Conservation (phyloP, 1,140 invertebrate species). For the Aphis gossypii region DNA sequence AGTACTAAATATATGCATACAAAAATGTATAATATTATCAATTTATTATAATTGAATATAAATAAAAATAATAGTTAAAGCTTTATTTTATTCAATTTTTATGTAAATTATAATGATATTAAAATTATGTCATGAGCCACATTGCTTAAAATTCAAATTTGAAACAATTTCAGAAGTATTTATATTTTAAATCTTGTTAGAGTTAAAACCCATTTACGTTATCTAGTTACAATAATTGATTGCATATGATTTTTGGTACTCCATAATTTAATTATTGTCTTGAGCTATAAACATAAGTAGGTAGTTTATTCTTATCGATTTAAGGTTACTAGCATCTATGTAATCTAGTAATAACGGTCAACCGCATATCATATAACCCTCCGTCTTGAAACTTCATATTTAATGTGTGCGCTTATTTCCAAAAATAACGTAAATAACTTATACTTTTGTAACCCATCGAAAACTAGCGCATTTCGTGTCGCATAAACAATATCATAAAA, state of each 20-base stretch:
- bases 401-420: slow-evolving; percentile 14
- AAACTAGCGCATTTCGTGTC: slow-evolving; percentile 27
- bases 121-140: neutral
- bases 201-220: neutral
- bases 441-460: neutral
- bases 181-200: neutral
- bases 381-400: slow-evolving; percentile 9
- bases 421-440: slow-evolving; percentile 41
- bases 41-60: too few relatives aligned
- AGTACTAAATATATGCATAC: too few relatives aligned
- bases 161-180: neutral
- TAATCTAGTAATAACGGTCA: neutral
- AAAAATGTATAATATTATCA: too few relatives aligned
- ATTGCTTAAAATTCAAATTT: neutral
- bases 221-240: neutral
- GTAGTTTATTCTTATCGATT: neutral
- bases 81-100: neutral
- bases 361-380: neutral
- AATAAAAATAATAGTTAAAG: neutral
- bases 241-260: neutral
- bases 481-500: slow-evolving; percentile 52
- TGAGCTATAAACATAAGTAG: neutral
- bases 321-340: neutral
- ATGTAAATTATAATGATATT: neutral
- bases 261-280: neutral